These are phyloP conservation scores for Heliocidaris tuberculata DNA, from an alignment of 35 echinoderm and acorn worm species.

Conservation along the genomic window DNA sequence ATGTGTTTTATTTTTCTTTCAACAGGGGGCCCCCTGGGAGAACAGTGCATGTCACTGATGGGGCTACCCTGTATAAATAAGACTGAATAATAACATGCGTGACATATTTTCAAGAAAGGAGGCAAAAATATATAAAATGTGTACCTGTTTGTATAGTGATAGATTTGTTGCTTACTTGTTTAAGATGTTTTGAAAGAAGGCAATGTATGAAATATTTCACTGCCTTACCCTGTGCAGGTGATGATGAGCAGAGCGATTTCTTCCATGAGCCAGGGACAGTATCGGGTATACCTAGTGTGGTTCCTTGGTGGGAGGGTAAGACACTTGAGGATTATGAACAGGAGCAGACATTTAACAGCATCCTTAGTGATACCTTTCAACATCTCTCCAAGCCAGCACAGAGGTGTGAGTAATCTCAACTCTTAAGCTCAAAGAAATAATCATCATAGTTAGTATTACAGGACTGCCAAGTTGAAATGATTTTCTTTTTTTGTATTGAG, in stretches of 20 bases:
- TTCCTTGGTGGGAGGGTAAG: conserved; percentile 94
- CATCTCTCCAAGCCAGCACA: conserved; percentile 73
- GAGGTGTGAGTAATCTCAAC: conserved; percentile 58
- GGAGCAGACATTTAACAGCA: conserved; percentile 78
- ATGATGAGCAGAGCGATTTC: conserved; percentile 99
- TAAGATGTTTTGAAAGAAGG: too few relatives aligned
- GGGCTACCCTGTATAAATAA: too few relatives aligned
- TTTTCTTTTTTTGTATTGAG: too few relatives aligned
- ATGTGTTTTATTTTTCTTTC: too few relatives aligned
- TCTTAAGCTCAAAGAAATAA: background rate
- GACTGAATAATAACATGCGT: too few relatives aligned
- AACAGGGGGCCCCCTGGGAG: too few relatives aligned
- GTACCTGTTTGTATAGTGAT: too few relatives aligned
- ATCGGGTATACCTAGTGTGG: conserved; percentile 71
- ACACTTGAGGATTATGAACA: conserved; percentile 53
- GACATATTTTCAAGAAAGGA: too few relatives aligned
- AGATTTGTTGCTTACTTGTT: background rate
- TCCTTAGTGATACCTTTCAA: conserved; percentile 79
- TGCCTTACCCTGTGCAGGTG: conserved; percentile 49
- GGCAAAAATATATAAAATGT: too few relatives aligned
- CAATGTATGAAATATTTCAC: background rate
- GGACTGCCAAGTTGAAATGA: too few relatives aligned
- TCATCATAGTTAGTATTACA: too few relatives aligned
- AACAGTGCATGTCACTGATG: too few relatives aligned
- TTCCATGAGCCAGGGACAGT: conserved; percentile 89